A percentile compares a stretch with the other conserved stretches of the same genome.
Evolutionary conservation across 2,113 vertebrate genomes (phyloP).

Genomic region (Colinus virginianus): DNA sequence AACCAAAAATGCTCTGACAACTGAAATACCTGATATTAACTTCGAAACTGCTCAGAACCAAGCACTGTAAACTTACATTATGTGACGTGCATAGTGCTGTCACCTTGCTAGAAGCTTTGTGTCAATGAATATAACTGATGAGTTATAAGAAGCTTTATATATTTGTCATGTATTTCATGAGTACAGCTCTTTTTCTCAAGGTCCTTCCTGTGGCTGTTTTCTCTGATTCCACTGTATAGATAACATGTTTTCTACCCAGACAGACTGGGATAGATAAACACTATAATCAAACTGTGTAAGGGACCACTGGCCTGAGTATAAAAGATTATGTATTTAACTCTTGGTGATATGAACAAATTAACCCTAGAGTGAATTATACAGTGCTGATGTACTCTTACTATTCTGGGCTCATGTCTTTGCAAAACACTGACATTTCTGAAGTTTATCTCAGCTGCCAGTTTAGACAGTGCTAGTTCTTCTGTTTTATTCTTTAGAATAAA

Average conservation of each 20-base stretch:
- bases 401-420: not conserved
- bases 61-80: rapidly evolving
- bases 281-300: not conserved
- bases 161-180: not conserved
- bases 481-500: not conserved
- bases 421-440: not conserved
- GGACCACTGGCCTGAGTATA: not conserved
- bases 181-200: not conserved
- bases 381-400: not conserved
- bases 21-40: not conserved
- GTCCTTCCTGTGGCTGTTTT: not conserved
- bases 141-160: not conserved
- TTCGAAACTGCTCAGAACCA: not conserved
- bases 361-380: not conserved
- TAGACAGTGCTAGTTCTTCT: not conserved
- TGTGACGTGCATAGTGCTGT: not conserved
- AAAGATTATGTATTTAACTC: not conserved
- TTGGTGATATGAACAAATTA: not conserved
- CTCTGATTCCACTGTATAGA: not conserved
- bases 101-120: not conserved
- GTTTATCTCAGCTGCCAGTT: not conserved
- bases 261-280: not conserved
- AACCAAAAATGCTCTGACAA: not conserved
- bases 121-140: not conserved
- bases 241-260: not conserved